Conservation (phyloP, 2,888 invertebrate species). For the Podabrus alpinus region DNA sequence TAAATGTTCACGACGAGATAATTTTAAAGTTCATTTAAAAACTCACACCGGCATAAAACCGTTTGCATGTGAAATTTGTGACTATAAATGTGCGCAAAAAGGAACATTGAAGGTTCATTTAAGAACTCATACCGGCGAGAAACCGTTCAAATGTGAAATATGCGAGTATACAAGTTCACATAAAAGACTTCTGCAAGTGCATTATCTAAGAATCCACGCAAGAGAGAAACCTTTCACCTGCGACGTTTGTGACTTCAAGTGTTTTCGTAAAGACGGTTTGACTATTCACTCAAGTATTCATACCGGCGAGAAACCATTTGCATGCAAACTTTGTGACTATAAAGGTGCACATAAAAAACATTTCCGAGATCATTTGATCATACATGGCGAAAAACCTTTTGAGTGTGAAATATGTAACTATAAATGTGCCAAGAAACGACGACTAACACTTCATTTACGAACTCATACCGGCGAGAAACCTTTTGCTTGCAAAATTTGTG, state of each 20-base stretch:
- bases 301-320: neutral
- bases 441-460: neutral
- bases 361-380: neutral
- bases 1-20: too few relatives aligned
- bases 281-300: neutral
- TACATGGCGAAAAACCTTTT: neutral
- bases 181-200: neutral
- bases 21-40: too few relatives aligned
- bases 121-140: neutral
- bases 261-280: neutral
- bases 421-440: neutral
- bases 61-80: neutral
- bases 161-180: neutral
- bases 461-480: neutral
- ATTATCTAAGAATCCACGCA: neutral
- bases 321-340: neutral
- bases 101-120: neutral
- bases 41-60: neutral
- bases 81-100: neutral
- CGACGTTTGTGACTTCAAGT: neutral
- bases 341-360: neutral
- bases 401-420: neutral
- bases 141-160: neutral
- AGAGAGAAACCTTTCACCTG: neutral
- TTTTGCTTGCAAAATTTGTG: neutral